Evolutionary conservation across 1,140 invertebrate species (phyloP).

Genomic region (Diachasmimorpha longicaudata): DNA sequence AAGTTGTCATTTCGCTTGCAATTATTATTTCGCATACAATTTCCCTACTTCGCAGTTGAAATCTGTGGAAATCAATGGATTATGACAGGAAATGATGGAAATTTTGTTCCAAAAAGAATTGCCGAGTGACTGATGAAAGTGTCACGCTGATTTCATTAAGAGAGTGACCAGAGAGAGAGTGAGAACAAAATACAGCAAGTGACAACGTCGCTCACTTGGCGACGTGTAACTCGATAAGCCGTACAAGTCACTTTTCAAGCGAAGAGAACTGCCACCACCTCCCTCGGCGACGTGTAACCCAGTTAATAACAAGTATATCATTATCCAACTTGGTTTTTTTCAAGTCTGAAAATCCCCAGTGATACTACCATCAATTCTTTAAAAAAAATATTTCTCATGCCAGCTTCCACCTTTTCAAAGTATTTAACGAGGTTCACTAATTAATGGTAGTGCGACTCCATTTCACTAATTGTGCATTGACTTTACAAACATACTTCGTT

Average conservation of each 20-base stretch:
- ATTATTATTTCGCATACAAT: no score
- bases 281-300: constrained; percentile 1
- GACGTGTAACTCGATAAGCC: constrained; percentile 6
- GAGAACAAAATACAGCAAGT: background rate
- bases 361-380: background rate
- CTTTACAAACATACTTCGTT: no score
- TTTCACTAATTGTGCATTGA: no score
- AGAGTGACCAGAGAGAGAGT: background rate
- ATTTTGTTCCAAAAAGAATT: background rate
- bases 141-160: background rate
- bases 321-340: background rate
- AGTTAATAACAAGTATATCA: constrained; percentile 2
- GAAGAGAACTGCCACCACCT: constrained; percentile 1
- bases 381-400: background rate
- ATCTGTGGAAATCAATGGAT: background rate
- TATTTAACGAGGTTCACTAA: no score
- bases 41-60: no score
- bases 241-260: constrained; percentile 8
- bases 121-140: background rate
- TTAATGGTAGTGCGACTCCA: no score
- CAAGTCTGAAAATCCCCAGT: background rate
- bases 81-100: background rate
- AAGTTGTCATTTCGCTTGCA: no score
- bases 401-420: background rate
- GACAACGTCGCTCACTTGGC: background rate